Conservation (phyloP, 2,113 vertebrate genomes). For the Myrmecobius fasciatus region DNA sequence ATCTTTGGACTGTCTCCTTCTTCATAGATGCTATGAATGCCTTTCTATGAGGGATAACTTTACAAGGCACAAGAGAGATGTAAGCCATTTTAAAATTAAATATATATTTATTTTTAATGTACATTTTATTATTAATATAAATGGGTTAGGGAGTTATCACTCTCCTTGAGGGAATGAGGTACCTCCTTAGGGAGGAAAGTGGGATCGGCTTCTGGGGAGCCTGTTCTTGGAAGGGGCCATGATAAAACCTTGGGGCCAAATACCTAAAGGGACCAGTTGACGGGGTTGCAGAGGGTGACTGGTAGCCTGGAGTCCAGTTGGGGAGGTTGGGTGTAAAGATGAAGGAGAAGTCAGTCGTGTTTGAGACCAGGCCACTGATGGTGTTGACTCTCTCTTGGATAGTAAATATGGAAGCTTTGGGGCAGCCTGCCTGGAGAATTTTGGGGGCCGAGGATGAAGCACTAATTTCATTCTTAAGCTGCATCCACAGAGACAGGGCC, state of each 20-base stretch:
- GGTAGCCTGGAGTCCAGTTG: neutral
- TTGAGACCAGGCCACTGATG: neutral
- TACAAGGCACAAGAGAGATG: slow-evolving; percentile 18
- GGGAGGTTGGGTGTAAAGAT: neutral
- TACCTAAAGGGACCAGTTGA: neutral
- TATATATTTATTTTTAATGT: slow-evolving; percentile 21
- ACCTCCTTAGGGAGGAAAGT: neutral
- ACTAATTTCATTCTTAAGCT: slow-evolving; percentile 40
- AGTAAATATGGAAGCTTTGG: neutral
- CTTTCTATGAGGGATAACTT: slow-evolving; percentile 5
- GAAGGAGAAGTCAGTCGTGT: neutral
- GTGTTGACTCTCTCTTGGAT: neutral
- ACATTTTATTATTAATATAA: slow-evolving; percentile 43
- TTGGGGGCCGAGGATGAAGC: neutral
- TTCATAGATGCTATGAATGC: neutral
- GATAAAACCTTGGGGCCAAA: slow-evolving; percentile 48
- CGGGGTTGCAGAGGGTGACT: fast-evolving
- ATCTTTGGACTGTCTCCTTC: neutral
- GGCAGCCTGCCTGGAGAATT: neutral
- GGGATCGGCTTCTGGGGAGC: neutral
- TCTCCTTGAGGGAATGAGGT: neutral
- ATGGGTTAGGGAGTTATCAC: neutral
- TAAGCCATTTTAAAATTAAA: neutral
- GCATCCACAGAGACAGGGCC: slow-evolving; percentile 63
- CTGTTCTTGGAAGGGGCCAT: neutral